Base-by-base conservation (phyloP, 2,797 vertebrate genomes). In the Taeniopygia guttata region DNA sequence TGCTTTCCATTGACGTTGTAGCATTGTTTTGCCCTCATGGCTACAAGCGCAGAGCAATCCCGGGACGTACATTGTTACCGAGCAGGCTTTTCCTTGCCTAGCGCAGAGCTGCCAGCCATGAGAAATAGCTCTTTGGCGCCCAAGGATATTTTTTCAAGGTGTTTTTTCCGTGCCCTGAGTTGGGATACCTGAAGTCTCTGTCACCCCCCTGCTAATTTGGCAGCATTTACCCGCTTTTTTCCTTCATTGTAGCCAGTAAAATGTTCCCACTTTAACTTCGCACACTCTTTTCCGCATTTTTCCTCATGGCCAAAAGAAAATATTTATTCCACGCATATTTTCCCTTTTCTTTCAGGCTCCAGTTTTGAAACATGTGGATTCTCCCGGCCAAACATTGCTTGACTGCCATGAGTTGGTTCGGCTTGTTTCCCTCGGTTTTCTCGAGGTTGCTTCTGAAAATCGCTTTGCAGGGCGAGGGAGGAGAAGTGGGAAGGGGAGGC, bases 311-410 rank as follows among this genome's bases (percentile, higher is more conserved):
- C 94, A 95, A 94, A 95, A 94, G 96, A 96, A 98, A 98, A 98
- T 98, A 98, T 97, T 98, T 97, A 97, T 97, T 96, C 89, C 95
- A 78, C 17, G 62, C 94, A 94, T 96, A 94, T 97, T 97, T 97
- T 91, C 72, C 75, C 45, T 94, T 94, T 93, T 95, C 78, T 93
- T 96, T 85, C 81, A 87, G 88, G 32, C 91, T 95, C 70, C 84
- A 91, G 67, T 77, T 91, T 84, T 94, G 80, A 89, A 91, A 96
- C 93, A 89, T 89, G 87, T 56, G 67, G 84, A 63, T 89, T 93
- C 6, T 38, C 49, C 42, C 12, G 6, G 74, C 30, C 85, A 90
- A 62, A 74, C 76, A 6, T 20, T 48, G n/a, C 84, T 87, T 51
- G 82, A 38, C 58, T 66, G 79, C 20, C 70, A 59, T 17, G 64